A percentile compares a stretch with the other conserved stretches of the same genome.
Evolutionary conservation across 2,113 vertebrate species (phyloP).

Genomic region (Spilogale gracilis): DNA sequence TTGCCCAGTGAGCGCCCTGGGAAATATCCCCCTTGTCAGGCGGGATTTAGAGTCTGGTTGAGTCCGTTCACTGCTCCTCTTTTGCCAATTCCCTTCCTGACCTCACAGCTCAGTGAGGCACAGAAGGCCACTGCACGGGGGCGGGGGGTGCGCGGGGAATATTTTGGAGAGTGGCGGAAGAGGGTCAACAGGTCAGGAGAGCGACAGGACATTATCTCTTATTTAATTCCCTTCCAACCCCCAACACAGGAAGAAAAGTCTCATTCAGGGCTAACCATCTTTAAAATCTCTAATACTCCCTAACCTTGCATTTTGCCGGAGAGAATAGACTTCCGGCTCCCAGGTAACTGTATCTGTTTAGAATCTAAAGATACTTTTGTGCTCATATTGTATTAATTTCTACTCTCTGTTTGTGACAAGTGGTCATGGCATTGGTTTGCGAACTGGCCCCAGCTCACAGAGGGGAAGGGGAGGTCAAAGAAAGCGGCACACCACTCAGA

Average conservation of each 20-base stretch:
- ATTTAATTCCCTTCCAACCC: not conserved
- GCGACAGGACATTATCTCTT: not conserved
- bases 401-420: not conserved
- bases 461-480: not conserved
- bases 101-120: not conserved
- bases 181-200: not conserved
- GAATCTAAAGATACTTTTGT: slow-evolving; percentile 29
- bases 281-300: not conserved
- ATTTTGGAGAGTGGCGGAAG: fast-evolving
- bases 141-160: fast-evolving
- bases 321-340: not conserved
- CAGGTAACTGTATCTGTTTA: slow-evolving; percentile 34
- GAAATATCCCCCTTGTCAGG: not conserved
- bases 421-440: not conserved
- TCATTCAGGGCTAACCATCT: not conserved
- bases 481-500: not conserved
- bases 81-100: not conserved
- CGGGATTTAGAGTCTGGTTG: not conserved
- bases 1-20: not conserved
- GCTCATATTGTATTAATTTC: not conserved
- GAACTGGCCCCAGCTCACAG: fast-evolving
- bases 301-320: not conserved
- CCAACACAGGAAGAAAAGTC: not conserved
- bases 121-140: not conserved
- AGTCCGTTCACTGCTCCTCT: fast-evolving